Evolutionary conservation across 1,140 invertebrate species (phyloP).

Genomic region (Archivesica marissinica): DNA sequence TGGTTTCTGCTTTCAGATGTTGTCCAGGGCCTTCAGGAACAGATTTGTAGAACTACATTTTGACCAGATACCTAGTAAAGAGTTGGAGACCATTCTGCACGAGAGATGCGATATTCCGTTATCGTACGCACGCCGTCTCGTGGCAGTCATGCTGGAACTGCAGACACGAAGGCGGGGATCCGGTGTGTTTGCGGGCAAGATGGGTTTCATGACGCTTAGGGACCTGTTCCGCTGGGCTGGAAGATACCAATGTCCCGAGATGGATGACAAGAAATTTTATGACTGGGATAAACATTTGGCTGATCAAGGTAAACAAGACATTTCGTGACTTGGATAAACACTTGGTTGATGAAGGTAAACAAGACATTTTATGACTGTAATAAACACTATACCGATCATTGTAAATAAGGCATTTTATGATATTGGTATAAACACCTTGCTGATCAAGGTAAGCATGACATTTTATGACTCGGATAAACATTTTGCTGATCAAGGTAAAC

Average conservation of each 20-base stretch:
- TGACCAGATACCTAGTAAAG: slow-evolving; percentile 95
- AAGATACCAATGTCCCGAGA: slow-evolving; percentile 88
- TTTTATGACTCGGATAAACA: too few relatives aligned
- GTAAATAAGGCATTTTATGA: slow-evolving; percentile 88
- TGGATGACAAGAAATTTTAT: slow-evolving; percentile 85
- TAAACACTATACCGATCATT: slow-evolving; percentile 98
- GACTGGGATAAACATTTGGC: slow-evolving; percentile 99
- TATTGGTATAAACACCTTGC: slow-evolving; percentile 99
- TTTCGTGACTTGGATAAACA: slow-evolving; percentile 98
- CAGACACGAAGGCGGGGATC: slow-evolving; percentile 92
- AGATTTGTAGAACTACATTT: slow-evolving; percentile 99
- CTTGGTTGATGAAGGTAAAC: slow-evolving; percentile 94
- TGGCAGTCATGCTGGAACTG: slow-evolving; percentile 96
- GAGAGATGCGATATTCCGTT: slow-evolving; percentile 93
- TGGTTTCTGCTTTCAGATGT: slow-evolving; percentile 84
- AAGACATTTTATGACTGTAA: slow-evolving; percentile 94
- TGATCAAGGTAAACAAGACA: slow-evolving; percentile 90
- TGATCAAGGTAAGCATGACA: slow-evolving; percentile 95
- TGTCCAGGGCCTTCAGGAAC: slow-evolving; percentile 98
- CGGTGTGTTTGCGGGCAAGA: slow-evolving; percentile 96
- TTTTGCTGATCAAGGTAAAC: too few relatives aligned
- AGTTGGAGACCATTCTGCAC: slow-evolving; percentile 96
- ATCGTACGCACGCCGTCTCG: slow-evolving; percentile 95
- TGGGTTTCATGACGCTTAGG: slow-evolving; percentile 96
- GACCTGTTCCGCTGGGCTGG: slow-evolving; percentile 99